Percentiles rank a stretch among this genome's conserved stretches.
Conservation (phyloP, 2,888 invertebrate genomes). For the Julus scandinavius region DNA sequence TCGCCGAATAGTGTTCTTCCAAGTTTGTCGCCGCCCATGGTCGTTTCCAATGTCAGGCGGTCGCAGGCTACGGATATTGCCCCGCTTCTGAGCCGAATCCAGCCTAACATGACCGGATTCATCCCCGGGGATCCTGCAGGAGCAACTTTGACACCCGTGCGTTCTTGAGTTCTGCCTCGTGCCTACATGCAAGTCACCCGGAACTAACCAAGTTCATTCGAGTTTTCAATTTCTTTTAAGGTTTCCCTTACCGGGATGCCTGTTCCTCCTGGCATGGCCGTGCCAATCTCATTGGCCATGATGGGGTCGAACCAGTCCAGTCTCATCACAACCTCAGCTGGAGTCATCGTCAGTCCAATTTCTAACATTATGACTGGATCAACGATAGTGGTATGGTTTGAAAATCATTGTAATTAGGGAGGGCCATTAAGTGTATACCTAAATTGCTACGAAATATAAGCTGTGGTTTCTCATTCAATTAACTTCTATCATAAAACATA, state of each 20-base stretch:
- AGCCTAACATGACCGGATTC: slow-evolving; percentile 50
- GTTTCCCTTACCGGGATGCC: slow-evolving; percentile 85
- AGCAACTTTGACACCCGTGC: slow-evolving; percentile 37
- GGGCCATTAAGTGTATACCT: too few species aligned
- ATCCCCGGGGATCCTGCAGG: slow-evolving; percentile 25
- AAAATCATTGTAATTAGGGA: too few species aligned
- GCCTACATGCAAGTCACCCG: neutral
- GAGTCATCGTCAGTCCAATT: slow-evolving; percentile 62
- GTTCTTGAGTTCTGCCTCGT: neutral
- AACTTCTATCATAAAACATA: neutral
- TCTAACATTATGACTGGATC: slow-evolving; percentile 57
- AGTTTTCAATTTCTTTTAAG: slow-evolving; percentile 62
- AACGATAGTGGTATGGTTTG: neutral
- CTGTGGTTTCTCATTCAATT: too few species aligned
- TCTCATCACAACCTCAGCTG: slow-evolving; percentile 60
- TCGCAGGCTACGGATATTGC: neutral
- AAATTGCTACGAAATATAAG: too few species aligned
- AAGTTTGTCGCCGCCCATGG: slow-evolving; percentile 21
- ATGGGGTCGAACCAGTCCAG: slow-evolving; percentile 61
- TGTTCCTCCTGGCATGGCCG: slow-evolving; percentile 85
- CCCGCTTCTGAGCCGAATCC: slow-evolving; percentile 51
- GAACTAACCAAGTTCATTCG: neutral
- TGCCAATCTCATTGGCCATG: slow-evolving; percentile 76
- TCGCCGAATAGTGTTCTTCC: slow-evolving; percentile 14
- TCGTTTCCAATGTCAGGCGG: neutral